These are phyloP conservation scores for Astropecten irregularis DNA, from an alignment of 53 echinoderm and acorn worm genomes.

Conservation along the genomic window DNA sequence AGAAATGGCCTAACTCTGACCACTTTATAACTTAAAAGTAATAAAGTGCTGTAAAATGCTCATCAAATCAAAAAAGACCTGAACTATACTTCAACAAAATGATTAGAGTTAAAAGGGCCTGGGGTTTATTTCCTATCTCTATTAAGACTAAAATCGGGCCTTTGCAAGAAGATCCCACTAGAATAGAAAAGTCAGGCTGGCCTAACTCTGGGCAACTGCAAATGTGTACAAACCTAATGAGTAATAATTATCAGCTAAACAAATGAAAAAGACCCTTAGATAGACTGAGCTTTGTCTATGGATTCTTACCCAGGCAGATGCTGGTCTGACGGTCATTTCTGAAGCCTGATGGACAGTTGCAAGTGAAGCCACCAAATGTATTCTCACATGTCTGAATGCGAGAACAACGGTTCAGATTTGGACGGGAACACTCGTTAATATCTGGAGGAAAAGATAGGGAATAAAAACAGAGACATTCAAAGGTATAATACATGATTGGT, in stretches of 20 bases:
- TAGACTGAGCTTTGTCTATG: background rate
- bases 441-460: slow-evolving; percentile 50
- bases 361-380: slow-evolving; percentile 62
- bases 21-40: too few relatives aligned
- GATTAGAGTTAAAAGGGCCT: too few relatives aligned
- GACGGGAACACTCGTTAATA: slow-evolving; percentile 75
- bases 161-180: too few relatives aligned
- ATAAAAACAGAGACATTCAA: background rate
- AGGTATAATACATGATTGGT: background rate
- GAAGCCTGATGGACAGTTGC: slow-evolving; percentile 69
- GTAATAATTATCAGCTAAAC: too few relatives aligned
- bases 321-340: slow-evolving; percentile 26
- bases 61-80: too few relatives aligned
- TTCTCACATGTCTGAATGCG: slow-evolving; percentile 63
- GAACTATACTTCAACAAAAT: too few relatives aligned
- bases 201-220: too few relatives aligned
- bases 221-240: too few relatives aligned
- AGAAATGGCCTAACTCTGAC: background rate
- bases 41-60: too few relatives aligned
- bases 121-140: too few relatives aligned
- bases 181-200: too few relatives aligned
- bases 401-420: slow-evolving; percentile 52
- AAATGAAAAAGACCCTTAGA: background rate
- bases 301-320: slow-evolving; percentile 64
- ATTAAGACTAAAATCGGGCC: too few relatives aligned